These are phyloP conservation scores for Perca schrenkii DNA, from an alignment of 2,113 vertebrate genomes.

Conservation along the genomic window DNA sequence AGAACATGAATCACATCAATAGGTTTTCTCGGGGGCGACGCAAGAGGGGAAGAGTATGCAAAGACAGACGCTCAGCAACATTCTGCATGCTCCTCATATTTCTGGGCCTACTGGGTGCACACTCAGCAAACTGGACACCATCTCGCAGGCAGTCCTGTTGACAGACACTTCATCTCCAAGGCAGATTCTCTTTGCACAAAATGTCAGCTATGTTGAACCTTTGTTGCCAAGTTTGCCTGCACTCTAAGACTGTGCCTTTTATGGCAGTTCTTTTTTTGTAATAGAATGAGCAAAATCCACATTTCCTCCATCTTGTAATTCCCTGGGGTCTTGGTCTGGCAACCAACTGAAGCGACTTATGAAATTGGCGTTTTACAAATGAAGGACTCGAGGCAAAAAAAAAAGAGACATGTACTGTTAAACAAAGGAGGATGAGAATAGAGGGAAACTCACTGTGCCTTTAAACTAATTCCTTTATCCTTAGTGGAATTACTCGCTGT, in stretches of 20 bases:
- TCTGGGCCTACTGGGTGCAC: conserved; percentile 59
- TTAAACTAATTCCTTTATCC: conserved; percentile 49
- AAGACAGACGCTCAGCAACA: conserved; percentile 63
- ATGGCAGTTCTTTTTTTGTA: conserved; percentile 17
- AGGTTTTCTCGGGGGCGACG: conserved; percentile 24
- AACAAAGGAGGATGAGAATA: conserved; percentile 33
- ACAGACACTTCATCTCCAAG: conserved; percentile 68
- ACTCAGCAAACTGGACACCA: conserved; percentile 67
- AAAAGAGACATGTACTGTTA: conserved; percentile 22
- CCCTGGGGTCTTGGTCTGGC: conserved; percentile 40
- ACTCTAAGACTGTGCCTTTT: conserved; percentile 21
- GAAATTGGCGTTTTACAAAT: conserved; percentile 52
- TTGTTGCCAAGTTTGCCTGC: conserved; percentile 18
- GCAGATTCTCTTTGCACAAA: conserved; percentile 48
- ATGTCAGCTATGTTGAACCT: conserved; percentile 48
- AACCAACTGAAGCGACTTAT: conserved; percentile 34
- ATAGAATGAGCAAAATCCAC: conserved; percentile 46
- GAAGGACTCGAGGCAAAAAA: conserved; percentile 29
- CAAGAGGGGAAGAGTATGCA: conserved; percentile 19
- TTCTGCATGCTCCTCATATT: conserved; percentile 68
- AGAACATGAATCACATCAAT: conserved; percentile 59
- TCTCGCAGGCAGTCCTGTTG: conserved; percentile 49
- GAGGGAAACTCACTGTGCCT: conserved; percentile 32
- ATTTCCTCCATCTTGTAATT: conserved; percentile 41
- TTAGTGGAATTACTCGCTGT: conserved; percentile 30